phyloP scores from a whole-genome alignment of 2,888 invertebrate species.

The Galerucella pusilla region DNA sequence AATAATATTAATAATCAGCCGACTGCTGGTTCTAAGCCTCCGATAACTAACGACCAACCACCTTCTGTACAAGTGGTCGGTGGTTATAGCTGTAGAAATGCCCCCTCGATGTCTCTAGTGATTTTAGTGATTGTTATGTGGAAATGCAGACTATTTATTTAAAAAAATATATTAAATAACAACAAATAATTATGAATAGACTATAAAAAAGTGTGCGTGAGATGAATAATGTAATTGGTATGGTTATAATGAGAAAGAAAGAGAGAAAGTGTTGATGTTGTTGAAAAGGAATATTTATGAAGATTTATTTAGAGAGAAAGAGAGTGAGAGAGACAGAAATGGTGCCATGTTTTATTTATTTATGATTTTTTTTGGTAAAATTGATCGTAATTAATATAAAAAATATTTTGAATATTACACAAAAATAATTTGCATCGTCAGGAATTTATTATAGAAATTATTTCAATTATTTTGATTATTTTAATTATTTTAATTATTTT shows the following conservation, averaged over 20 bases:
- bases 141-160: slow-evolving; percentile 31
- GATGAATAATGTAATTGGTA: slow-evolving; percentile 6
- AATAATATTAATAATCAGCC: slow-evolving; percentile 17
- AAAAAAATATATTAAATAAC: slow-evolving; percentile 8
- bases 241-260: slow-evolving; percentile 12
- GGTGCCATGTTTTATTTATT: slow-evolving; percentile 25
- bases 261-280: slow-evolving; percentile 21
- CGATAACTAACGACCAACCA: slow-evolving; percentile 32
- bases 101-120: slow-evolving; percentile 21
- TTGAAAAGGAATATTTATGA: slow-evolving; percentile 20
- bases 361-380: not conserved
- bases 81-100: slow-evolving; percentile 15
- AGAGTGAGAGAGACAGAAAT: not conserved
- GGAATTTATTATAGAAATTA: too few species aligned
- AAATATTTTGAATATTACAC: not conserved
- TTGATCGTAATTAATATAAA: not conserved
- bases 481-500: too few species aligned
- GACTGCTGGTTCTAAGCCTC: slow-evolving; percentile 33
- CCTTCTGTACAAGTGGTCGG: slow-evolving; percentile 37
- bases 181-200: slow-evolving; percentile 17
- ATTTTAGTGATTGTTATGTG: slow-evolving; percentile 21
- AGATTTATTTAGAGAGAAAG: not conserved
- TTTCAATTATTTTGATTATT: too few species aligned
- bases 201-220: slow-evolving; percentile 13
- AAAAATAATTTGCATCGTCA: too few species aligned